Base-by-base conservation (phyloP, 2,797 vertebrate species). In the Phylloscopus collybita region DNA sequence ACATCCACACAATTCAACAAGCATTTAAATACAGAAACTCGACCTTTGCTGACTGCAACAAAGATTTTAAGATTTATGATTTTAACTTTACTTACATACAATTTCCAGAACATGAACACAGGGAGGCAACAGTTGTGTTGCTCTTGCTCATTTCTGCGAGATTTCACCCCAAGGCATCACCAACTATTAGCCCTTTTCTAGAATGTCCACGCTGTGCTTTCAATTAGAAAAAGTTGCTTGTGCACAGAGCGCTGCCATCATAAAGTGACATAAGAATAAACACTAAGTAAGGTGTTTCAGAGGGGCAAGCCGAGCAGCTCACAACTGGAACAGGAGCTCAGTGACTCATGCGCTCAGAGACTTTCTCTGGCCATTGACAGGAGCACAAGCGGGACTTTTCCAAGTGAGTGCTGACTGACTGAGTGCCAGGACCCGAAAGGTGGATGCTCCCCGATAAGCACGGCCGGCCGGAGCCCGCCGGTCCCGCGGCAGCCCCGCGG, bases 401-500 rank as follows among this genome's bases (percentile, higher is more conserved):
- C 67, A 5, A 66, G 21, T 0, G 25, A 29, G 18, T 0, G 5
- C 30, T 4, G 34, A 1, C 22, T 27, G 3, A 5, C 30, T 4
- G 38, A 0, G 4, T 0, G 6, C 32, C 81, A 4, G 11, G 40
- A 8, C 1, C 27, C 42, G 42, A 1, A 1, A 0, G 0, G 34
- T 0, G 32, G 57, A 4, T 8, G 53, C 2, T 60, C 23, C 3
- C 10, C 0, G 36, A 2, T 3, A 4, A 4, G 40, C 64, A 3
- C 6, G 8, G 69, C 59, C n/a, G 12, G 53, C 21, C 49, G 27
- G 17, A 12, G 69, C 73, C 34, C 18, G 53, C 17, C n/a, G 27
- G 21, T 1, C 2, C 40, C 27, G 19, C 59, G 2, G 69, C 42
- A 25, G 13, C 13, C 25, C 59, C 25, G 6, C 30, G 12, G 32